Conservation (phyloP, 2,888 invertebrate genomes). For the Nemoura dubitans region DNA sequence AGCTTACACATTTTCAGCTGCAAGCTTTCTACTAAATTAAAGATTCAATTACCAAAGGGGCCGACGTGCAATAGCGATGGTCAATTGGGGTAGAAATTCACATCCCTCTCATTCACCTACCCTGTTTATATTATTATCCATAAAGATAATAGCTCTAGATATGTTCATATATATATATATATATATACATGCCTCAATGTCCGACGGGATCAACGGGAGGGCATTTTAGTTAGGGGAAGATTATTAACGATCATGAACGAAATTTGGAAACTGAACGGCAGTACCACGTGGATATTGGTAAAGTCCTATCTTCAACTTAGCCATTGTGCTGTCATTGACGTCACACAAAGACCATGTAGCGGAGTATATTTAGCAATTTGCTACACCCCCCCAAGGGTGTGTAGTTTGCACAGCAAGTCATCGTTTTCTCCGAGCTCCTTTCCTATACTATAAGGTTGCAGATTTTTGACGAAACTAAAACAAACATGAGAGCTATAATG, state of each 20-base stretch:
- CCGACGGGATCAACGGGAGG: background rate
- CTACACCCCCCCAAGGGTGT: background rate
- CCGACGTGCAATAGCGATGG: background rate
- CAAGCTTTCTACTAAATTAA: background rate
- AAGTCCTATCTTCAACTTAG: background rate
- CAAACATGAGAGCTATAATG: background rate
- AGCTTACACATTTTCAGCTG: background rate
- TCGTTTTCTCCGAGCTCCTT: background rate
- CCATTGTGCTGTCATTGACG: background rate
- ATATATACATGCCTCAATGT: background rate
- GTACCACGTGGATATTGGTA: background rate
- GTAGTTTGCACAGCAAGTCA: background rate
- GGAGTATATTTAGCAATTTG: background rate
- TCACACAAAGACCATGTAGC: background rate
- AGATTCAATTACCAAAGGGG: background rate
- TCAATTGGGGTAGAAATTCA: constrained; percentile 3
- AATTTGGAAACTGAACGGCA: background rate
- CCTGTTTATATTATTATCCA: background rate
- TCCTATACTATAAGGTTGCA: background rate
- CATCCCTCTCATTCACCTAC: background rate
- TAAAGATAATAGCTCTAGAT: background rate
- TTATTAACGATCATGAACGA: background rate
- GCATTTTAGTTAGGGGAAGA: background rate
- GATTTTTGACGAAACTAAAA: background rate
- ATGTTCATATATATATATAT: background rate